These are phyloP conservation scores for Branchipolynoe longqiensis DNA, from an alignment of 2,888 invertebrate genomes.

Conservation along the genomic window DNA sequence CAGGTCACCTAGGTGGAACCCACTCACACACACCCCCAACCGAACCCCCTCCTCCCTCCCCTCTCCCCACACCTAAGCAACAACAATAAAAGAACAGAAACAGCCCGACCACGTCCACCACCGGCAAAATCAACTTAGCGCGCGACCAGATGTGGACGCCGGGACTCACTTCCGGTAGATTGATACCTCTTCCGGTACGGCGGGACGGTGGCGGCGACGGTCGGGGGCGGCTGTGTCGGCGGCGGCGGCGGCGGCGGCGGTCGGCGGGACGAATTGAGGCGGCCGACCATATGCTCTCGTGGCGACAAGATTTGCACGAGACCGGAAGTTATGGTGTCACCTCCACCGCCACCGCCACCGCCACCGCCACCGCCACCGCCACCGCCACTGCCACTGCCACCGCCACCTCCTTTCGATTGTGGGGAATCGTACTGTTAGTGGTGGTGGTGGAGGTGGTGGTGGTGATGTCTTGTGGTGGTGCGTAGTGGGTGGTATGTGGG, in stretches of 20 bases:
- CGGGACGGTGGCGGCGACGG: neutral
- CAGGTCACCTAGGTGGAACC: no score
- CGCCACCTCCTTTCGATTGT: no score
- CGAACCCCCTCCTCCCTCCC: neutral
- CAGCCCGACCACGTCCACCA: neutral
- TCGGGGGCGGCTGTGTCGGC: neutral
- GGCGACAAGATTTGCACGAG: neutral
- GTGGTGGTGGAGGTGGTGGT: neutral
- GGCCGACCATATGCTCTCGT: conserved; percentile 41
- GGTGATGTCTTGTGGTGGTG: neutral
- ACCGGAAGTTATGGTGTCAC: neutral
- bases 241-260: neutral
- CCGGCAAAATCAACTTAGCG: conserved; percentile 48
- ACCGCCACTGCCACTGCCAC: neutral
- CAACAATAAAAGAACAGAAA: neutral
- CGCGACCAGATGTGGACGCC: conserved; percentile 46
- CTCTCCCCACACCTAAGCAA: neutral
- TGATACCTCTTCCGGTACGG: conserved; percentile 21
- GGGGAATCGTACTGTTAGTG: neutral
- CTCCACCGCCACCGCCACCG: neutral
- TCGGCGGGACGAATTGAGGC: conserved; percentile 22
- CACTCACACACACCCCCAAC: neutral
- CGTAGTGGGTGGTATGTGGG: no score
- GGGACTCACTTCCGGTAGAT: conserved; percentile 29
- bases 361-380: neutral